Evolutionary conservation across 2,888 invertebrate species (phyloP).

Genomic region (Chymomyza procnemis): DNA sequence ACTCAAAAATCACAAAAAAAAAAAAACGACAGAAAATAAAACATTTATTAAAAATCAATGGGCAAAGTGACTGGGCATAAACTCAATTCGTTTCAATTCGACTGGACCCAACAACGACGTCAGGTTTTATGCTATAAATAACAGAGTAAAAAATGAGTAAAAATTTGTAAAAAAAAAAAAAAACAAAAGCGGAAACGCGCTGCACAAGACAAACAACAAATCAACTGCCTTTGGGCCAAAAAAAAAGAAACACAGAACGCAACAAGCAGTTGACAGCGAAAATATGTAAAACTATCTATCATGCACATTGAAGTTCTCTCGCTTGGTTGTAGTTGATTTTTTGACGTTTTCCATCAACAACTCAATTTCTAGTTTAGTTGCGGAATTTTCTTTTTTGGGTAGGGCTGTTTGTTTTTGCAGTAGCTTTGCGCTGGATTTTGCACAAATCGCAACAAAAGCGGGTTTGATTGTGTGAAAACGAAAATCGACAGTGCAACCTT

Average conservation of each 20-base stretch:
- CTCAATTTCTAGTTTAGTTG: constrained; percentile 55
- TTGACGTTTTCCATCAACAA: constrained; percentile 58
- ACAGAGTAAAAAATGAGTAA: constrained; percentile 48
- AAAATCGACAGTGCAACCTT: constrained; percentile 41
- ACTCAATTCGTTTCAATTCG: constrained; percentile 2
- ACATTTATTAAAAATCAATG: constrained; percentile 68
- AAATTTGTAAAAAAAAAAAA: no score
- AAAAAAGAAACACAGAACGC: constrained; percentile 34
- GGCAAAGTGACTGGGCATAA: constrained; percentile 21
- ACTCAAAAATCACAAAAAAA: constrained; percentile 38
- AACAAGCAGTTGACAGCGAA: constrained; percentile 26
- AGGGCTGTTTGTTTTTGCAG: constrained; percentile 14
- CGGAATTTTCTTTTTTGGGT: constrained; percentile 4
- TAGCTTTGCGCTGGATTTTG: constrained; percentile 42
- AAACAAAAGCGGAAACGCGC: constrained; percentile 54
- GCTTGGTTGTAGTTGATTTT: constrained; percentile 48
- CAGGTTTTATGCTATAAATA: constrained; percentile 55
- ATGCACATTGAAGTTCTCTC: constrained; percentile 65
- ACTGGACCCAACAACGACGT: not conserved
- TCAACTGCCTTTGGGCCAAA: constrained; percentile 61
- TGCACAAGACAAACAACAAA: constrained; percentile 71
- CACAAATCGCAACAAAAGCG: constrained; percentile 59
- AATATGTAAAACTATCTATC: constrained; percentile 73
- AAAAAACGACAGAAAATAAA: no score
- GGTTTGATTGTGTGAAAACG: constrained; percentile 68